Evolutionary conservation across 2,797 vertebrate species (phyloP).

Genomic region (Limosa lapponica): DNA sequence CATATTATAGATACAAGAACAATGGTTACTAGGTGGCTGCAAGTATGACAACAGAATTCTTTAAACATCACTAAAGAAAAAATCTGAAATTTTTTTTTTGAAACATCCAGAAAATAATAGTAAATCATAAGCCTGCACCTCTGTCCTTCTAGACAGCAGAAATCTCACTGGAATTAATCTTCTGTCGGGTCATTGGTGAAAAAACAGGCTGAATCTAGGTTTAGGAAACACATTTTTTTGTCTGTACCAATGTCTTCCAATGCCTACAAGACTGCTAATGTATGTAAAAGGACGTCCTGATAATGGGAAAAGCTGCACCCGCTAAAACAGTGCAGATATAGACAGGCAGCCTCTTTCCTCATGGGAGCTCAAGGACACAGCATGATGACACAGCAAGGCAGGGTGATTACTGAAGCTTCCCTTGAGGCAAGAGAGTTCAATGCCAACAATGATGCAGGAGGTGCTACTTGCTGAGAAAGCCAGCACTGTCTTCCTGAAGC

Average conservation of each 20-base stretch:
- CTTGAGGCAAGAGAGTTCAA: rapidly evolving
- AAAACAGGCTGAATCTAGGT: background rate
- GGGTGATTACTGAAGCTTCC: background rate
- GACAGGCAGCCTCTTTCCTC: background rate
- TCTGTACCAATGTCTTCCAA: background rate
- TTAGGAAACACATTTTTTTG: background rate
- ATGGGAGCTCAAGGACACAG: background rate
- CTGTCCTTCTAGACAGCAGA: background rate
- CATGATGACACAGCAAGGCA: background rate
- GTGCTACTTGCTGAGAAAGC: background rate
- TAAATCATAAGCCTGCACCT: background rate
- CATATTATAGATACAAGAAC: background rate
- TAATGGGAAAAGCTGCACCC: background rate
- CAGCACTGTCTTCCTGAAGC: background rate
- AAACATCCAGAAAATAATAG: background rate
- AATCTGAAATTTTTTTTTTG: background rate
- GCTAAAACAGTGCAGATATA: background rate
- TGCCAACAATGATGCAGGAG: rapidly evolving
- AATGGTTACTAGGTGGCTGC: background rate
- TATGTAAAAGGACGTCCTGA: background rate
- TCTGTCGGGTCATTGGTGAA: background rate
- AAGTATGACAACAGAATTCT: background rate
- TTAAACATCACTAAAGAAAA: background rate
- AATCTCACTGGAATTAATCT: background rate
- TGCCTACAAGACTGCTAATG: background rate